Evolutionary conservation across 2,888 invertebrate genomes (phyloP).

Genomic region (Andrena bucephala): DNA sequence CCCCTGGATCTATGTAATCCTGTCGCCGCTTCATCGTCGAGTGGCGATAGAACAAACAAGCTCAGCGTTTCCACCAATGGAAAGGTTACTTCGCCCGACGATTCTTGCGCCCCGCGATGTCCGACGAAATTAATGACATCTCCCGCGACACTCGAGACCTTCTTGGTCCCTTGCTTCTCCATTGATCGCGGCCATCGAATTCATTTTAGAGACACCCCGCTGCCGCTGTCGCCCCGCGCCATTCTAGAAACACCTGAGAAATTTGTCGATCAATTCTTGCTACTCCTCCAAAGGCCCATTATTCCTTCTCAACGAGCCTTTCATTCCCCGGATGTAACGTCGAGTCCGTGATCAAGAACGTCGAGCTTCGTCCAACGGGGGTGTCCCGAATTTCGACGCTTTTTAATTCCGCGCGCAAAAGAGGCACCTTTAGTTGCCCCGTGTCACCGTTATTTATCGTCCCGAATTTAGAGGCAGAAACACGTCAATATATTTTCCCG

Average conservation of each 20-base stretch:
- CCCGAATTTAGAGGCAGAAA: conserved; percentile 27
- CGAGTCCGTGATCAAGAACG: neutral
- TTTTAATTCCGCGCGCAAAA: neutral
- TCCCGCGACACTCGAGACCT: conserved; percentile 25
- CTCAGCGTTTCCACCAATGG: conserved; percentile 41
- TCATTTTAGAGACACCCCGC: conserved; percentile 25
- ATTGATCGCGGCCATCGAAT: conserved; percentile 44
- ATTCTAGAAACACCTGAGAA: conserved; percentile 27
- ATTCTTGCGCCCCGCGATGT: conserved; percentile 34
- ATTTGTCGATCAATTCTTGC: conserved; percentile 44
- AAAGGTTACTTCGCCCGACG: conserved; percentile 30
- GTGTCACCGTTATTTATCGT: conserved; percentile 8
- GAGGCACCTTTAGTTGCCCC: neutral
- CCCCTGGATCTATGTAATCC: conserved; percentile 24
- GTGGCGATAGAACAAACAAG: conserved; percentile 43
- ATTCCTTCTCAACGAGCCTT: conserved; percentile 24
- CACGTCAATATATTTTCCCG: conserved; percentile 6
- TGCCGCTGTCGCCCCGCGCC: neutral
- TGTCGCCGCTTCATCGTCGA: conserved; percentile 32
- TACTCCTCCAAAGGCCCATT: conserved; percentile 20
- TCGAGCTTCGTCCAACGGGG: neutral
- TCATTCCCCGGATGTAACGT: neutral
- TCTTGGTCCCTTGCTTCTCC: conserved; percentile 5
- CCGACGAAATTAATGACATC: conserved; percentile 49
- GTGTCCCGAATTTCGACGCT: neutral